Conservation (phyloP, 2,113 vertebrate genomes). For the Eleginops maclovinus region DNA sequence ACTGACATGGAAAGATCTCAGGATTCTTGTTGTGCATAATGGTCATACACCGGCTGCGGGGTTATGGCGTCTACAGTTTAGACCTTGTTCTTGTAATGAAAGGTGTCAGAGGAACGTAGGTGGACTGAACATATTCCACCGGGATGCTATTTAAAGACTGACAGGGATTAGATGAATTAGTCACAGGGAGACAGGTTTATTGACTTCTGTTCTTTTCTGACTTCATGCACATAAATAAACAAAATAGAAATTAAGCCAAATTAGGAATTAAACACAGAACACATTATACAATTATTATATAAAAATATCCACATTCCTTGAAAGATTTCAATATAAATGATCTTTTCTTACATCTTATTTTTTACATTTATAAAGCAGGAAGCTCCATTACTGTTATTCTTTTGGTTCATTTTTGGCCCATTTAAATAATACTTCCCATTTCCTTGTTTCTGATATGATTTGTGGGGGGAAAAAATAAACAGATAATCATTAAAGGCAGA, state of each 20-base stretch:
- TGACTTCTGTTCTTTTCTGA: constrained; percentile 51
- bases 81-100: constrained; percentile 57
- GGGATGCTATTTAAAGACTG: constrained; percentile 63
- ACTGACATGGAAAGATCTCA: constrained; percentile 66
- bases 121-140: constrained; percentile 40
- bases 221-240: constrained; percentile 31
- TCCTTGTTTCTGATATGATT: constrained; percentile 77
- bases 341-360: constrained; percentile 41
- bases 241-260: constrained; percentile 55
- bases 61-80: constrained; percentile 47
- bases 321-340: constrained; percentile 35
- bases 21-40: constrained; percentile 67
- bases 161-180: constrained; percentile 71
- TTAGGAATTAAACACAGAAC: constrained; percentile 54
- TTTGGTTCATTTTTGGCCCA: constrained; percentile 51
- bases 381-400: constrained; percentile 17
- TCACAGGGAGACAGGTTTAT: constrained; percentile 52
- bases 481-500: constrained; percentile 79
- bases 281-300: not conserved
- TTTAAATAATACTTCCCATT: constrained; percentile 68
- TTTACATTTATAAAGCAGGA: constrained; percentile 43
- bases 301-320: not conserved
- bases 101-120: constrained; percentile 50
- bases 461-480: constrained; percentile 60
- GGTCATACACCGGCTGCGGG: constrained; percentile 33